Percentiles rank a stretch among this genome's conserved stretches.
These are phyloP conservation scores for Catajapyx aquilonaris DNA, from an alignment of 1,140 invertebrate species.

Conservation along the genomic window DNA sequence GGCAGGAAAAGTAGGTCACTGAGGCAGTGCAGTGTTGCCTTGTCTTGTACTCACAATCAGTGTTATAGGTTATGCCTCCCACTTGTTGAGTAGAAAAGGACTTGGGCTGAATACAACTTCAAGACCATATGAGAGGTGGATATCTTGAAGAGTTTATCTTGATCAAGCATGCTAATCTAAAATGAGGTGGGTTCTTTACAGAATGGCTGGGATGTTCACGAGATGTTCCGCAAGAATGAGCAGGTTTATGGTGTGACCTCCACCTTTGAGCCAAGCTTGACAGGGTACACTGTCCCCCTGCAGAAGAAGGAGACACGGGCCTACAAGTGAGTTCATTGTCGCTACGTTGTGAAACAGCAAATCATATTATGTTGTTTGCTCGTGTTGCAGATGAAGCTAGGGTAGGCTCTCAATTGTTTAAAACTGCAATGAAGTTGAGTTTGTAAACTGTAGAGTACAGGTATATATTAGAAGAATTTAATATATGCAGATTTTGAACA, in stretches of 20 bases:
- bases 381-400: too few relatives aligned
- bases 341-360: too few relatives aligned
- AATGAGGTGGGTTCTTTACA: conserved; percentile 17
- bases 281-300: conserved; percentile 67
- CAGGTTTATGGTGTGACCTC: conserved; percentile 70
- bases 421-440: too few relatives aligned
- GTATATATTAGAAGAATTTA: too few relatives aligned
- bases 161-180: too few relatives aligned
- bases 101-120: background rate
- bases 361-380: too few relatives aligned
- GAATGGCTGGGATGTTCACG: conserved; percentile 86
- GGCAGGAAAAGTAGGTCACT: too few relatives aligned
- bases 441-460: too few relatives aligned
- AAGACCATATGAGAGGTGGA: background rate
- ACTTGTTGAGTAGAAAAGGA: background rate
- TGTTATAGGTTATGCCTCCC: background rate
- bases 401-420: too few relatives aligned
- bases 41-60: too few relatives aligned
- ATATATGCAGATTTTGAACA: too few relatives aligned
- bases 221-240: conserved; percentile 88
- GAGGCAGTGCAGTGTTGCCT: too few relatives aligned
- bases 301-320: conserved; percentile 66
- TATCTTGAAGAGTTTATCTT: background rate
- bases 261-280: conserved; percentile 63
- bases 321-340: conserved; percentile 40